Conservation (phyloP, 2,888 invertebrate genomes). For the Eustalomyia histrio region DNA sequence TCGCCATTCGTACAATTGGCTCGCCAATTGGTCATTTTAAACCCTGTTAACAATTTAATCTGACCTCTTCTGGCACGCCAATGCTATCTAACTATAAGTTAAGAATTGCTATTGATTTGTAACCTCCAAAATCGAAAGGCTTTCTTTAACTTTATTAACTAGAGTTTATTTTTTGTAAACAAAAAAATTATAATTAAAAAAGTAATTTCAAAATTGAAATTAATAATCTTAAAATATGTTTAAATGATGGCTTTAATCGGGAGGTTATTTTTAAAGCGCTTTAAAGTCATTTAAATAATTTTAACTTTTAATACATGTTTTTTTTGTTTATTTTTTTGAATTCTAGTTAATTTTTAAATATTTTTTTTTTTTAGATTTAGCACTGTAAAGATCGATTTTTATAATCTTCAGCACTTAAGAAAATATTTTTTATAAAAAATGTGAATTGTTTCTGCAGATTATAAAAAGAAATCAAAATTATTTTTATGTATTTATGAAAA, state of each 20-base stretch:
- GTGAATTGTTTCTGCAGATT: neutral
- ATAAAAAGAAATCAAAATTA: neutral
- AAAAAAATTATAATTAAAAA: conserved; percentile 9
- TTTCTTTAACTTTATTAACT: conserved; percentile 47
- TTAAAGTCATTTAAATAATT: conserved; percentile 32
- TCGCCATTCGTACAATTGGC: conserved; percentile 76
- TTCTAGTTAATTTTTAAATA: conserved; percentile 33
- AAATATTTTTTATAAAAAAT: neutral
- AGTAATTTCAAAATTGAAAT: neutral
- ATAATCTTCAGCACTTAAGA: neutral
- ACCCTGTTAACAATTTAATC: neutral
- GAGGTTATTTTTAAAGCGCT: conserved; percentile 38
- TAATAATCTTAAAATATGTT: conserved; percentile 5
- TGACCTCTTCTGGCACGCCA: conserved; percentile 45
- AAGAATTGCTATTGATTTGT: conserved; percentile 37
- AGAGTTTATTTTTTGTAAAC: conserved; percentile 53
- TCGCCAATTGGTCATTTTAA: conserved; percentile 61
- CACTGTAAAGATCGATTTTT: conserved; percentile 26
- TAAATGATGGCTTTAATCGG: conserved; percentile 23
- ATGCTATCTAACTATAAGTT: conserved; percentile 20
- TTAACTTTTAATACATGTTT: neutral
- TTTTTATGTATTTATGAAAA: neutral
- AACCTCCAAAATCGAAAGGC: conserved; percentile 43
- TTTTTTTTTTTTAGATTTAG: conserved; percentile 39
- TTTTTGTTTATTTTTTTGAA: conserved; percentile 53